Conservation (phyloP, 2,888 invertebrate species). For the Morpho achilles region DNA sequence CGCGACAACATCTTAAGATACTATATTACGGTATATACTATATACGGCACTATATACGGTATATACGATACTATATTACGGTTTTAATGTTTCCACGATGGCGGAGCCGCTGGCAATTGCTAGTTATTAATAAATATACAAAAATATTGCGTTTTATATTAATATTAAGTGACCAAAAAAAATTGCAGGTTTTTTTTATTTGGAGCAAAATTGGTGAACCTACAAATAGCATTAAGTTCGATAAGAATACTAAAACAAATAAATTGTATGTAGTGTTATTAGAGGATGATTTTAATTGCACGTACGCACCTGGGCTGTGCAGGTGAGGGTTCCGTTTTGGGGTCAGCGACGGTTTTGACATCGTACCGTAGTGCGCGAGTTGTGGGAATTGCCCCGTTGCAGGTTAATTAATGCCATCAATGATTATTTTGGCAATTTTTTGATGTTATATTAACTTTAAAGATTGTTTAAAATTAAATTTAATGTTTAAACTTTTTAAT, state of each 20-base stretch:
- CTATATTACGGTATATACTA: too few species aligned
- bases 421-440: conserved; percentile 19
- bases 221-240: conserved; percentile 29
- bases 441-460: background rate
- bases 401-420: conserved; percentile 25
- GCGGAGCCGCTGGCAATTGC: background rate
- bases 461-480: background rate
- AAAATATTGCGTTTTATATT: too few species aligned
- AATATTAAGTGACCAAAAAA: background rate
- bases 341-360: conserved; percentile 65
- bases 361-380: conserved; percentile 41
- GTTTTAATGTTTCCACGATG: background rate
- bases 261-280: conserved; percentile 56
- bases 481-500: background rate
- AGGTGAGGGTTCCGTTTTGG: conserved; percentile 69
- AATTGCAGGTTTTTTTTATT: background rate
- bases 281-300: conserved; percentile 69
- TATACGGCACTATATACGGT: too few species aligned
- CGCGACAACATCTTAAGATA: too few species aligned
- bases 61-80: too few species aligned
- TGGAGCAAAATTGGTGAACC: background rate
- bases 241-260: conserved; percentile 61
- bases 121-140: too few species aligned
- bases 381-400: conserved; percentile 51
- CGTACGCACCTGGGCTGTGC: conserved; percentile 66